Evolutionary conservation across 2,113 vertebrate genomes (phyloP), one percentile per base, ranked within the genome.

Genomic region (Dipodomys merriami): DNA sequence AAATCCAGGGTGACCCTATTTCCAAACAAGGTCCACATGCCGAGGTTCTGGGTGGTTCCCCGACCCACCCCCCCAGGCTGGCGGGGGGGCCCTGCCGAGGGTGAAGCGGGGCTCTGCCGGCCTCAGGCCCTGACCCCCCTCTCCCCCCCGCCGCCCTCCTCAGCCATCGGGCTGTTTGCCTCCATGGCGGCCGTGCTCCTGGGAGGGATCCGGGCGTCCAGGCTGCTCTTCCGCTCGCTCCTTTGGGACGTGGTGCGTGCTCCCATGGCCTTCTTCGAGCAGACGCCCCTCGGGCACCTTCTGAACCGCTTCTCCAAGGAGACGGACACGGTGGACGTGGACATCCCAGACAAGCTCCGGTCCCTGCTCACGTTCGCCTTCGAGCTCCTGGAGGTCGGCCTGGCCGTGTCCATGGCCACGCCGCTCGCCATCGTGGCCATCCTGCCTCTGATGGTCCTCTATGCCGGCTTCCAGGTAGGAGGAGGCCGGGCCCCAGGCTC

Each of bases 271-370:
- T 99, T 99, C 98, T 99, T 99, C 6, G 99, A 99, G 96, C 95
- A 95, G 96, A 99, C 99, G 0, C 98, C 99, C 7, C 94, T 98
- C 0, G 99, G 99, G 20, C 98, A 99, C 95, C 97, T 99, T 35
- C 97, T 99, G 91, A 99, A 99, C 97, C 98, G 98, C 95, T 99
- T 99, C 87, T 98, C 99, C 97, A 99, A 98, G 94, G 99, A 99
- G 95, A 99, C 98, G 0, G 99, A 99, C 67, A 98, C 98, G 44
- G 98, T 99, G 1, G 99, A 99, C 88, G 98, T 99, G 85, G 98
- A 99, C 97, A 98, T 99, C 83, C 99, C 99, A 0, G 99, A 99
- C 11, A 99, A 98, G 44, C 93, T 99, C 88, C 99, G 99, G 95
- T 98, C 99, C 87, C 96, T 99, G 96, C 97, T 99, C 92, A 98